Percentiles rank a stretch among this genome's conserved stretches.
Conservation (phyloP, 1,140 invertebrate species). For the Eupeodes corollae region DNA sequence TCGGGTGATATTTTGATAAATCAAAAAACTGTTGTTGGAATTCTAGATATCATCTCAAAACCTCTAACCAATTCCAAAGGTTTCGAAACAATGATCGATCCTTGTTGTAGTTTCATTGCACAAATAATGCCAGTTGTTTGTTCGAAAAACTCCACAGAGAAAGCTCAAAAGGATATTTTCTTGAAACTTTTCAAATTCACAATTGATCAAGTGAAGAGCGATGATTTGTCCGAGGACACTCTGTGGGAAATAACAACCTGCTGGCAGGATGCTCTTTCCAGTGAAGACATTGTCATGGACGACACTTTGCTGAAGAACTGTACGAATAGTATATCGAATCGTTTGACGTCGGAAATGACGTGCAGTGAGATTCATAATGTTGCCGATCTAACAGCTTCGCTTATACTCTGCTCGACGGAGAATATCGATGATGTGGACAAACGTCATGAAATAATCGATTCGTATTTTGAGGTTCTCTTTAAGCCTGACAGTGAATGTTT, state of each 20-base stretch:
- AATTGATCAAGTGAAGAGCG: slow-evolving; percentile 21
- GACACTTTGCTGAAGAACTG: slow-evolving; percentile 15
- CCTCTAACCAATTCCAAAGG: slow-evolving; percentile 22
- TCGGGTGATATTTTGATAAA: slow-evolving; percentile 39
- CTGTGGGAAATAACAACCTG: slow-evolving; percentile 42
- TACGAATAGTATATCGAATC: slow-evolving; percentile 16
- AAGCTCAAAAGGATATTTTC: slow-evolving; percentile 33
- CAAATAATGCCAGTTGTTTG: slow-evolving; percentile 40
- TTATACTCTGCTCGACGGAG: slow-evolving; percentile 27
- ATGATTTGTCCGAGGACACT: slow-evolving; percentile 39
- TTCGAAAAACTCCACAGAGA: slow-evolving; percentile 24
- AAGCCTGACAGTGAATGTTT: slow-evolving; percentile 12
- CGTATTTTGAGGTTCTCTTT: slow-evolving; percentile 14
- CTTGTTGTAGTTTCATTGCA: slow-evolving; percentile 40
- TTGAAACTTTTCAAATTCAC: slow-evolving; percentile 39
- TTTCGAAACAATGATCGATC: slow-evolving; percentile 32
- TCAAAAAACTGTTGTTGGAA: slow-evolving; percentile 38
- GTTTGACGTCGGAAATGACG: slow-evolving; percentile 8
- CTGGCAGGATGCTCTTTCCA: slow-evolving; percentile 42
- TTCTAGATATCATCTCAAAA: slow-evolving; percentile 37
- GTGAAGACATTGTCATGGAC: slow-evolving; percentile 26
- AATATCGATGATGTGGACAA: slow-evolving; percentile 21
- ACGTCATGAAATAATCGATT: slow-evolving; percentile 17
- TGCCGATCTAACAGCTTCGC: slow-evolving; percentile 27
- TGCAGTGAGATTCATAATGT: slow-evolving; percentile 21